Percentiles rank a stretch among this genome's conserved stretches.
Conservation (phyloP, 2,888 invertebrate genomes). For the Torymus texanus region DNA sequence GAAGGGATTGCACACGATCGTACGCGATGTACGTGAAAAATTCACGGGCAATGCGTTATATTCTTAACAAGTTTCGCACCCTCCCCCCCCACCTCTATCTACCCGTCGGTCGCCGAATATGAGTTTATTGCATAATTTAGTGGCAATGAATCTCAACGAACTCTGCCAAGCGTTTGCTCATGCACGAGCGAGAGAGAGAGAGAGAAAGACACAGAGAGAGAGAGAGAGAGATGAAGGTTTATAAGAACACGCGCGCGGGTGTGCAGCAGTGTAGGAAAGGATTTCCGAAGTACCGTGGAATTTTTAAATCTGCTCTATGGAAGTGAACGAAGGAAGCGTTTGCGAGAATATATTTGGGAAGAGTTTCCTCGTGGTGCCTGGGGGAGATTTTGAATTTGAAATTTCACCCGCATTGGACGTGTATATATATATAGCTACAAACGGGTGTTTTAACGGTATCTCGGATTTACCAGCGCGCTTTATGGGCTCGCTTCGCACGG, state of each 20-base stretch:
- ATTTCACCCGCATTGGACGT: too few relatives aligned
- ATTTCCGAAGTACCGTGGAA: constrained; percentile 19
- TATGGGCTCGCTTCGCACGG: too few relatives aligned
- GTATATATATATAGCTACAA: too few relatives aligned
- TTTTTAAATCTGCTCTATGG: constrained; percentile 40
- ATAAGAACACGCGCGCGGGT: constrained; percentile 1
- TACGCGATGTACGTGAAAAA: constrained; percentile 25
- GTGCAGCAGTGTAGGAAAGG: not conserved
- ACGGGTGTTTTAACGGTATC: too few relatives aligned
- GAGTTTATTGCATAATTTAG: constrained; percentile 55
- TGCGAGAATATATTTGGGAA: too few relatives aligned
- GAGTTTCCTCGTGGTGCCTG: too few relatives aligned
- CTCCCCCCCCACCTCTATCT: constrained; percentile 23
- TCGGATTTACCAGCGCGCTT: too few relatives aligned
- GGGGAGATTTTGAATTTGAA: too few relatives aligned
- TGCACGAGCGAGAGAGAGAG: not conserved
- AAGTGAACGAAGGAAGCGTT: not conserved
- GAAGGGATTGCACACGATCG: constrained; percentile 36
- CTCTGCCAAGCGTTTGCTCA: constrained; percentile 20
- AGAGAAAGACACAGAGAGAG: too few relatives aligned
- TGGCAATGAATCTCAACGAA: constrained; percentile 54
- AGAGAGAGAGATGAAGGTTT: too few relatives aligned
- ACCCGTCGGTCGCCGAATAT: constrained; percentile 43
- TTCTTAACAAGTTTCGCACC: constrained; percentile 49
- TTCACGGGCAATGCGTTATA: constrained; percentile 48